A percentile compares a stretch with the other conserved stretches of the same genome.
Evolutionary conservation across 2,888 invertebrate genomes (phyloP).

Genomic region (Aricia artaxerxes): DNA sequence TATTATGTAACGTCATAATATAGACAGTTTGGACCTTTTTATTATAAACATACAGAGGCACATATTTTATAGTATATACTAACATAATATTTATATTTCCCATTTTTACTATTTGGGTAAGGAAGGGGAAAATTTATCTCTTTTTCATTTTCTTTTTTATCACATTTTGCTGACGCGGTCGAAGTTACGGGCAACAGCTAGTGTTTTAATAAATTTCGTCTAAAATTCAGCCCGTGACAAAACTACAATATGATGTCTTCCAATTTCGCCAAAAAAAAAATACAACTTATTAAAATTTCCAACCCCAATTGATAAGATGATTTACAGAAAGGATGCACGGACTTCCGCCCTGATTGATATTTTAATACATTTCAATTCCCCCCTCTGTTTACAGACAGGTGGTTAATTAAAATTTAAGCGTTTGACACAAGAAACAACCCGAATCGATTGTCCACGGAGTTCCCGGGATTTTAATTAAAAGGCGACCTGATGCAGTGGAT

Average conservation of each 20-base stretch:
- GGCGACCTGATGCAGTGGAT: conserved; percentile 45
- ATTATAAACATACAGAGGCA: too few species aligned
- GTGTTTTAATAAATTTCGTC: too few species aligned
- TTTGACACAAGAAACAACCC: conserved; percentile 56
- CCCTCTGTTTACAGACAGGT: conserved; percentile 54
- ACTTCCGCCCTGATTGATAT: conserved; percentile 24
- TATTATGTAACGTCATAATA: too few species aligned
- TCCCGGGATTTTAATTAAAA: conserved; percentile 52
- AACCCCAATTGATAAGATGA: neutral
- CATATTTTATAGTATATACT: too few species aligned
- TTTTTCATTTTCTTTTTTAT: too few species aligned
- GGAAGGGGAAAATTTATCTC: too few species aligned
- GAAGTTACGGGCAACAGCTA: too few species aligned
- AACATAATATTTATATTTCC: too few species aligned
- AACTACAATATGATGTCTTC: neutral
- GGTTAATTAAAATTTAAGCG: conserved; percentile 69
- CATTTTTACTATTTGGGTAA: too few species aligned
- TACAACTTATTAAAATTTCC: neutral
- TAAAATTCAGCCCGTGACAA: neutral
- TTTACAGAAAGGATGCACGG: conserved; percentile 12
- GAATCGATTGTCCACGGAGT: conserved; percentile 53
- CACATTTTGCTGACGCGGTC: too few species aligned
- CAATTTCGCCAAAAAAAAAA: neutral
- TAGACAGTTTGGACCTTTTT: too few species aligned
- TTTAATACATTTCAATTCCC: conserved; percentile 21